Evolutionary conservation across 2,113 vertebrate species (phyloP), one percentile per base, ranked within the genome.

Genomic region (Megalops atlanticus): DNA sequence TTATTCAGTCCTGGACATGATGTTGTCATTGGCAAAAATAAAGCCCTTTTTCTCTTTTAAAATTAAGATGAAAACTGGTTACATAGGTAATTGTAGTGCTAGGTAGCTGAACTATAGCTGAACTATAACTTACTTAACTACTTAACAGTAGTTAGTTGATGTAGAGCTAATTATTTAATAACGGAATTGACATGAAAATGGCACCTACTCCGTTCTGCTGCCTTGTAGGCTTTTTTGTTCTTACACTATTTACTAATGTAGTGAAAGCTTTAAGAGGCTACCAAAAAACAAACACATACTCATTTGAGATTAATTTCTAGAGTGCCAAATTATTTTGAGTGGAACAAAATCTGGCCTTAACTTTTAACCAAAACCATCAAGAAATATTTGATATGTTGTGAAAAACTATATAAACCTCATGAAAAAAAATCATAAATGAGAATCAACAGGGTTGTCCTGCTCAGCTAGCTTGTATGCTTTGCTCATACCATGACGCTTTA

Each of bases 241-340:
- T 27, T 64, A 64, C n/a, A 64, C 58, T n/a, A 31, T 64, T 31
- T 64, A 8, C 12, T 64, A 24, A 64, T 10, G 24, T 64, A 64
- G 58, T 31, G 58, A 64, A 64, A 64, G 58, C 58, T 64, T 64
- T 64, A 64, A 64, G 58, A 64, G 58, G 58, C 58, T 64, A 64
- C 58, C 58, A 64, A 64, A 64, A 64, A 31, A 1, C n/a, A n/a
- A 64, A 64, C 11, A 64, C n/a, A 27, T 64, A 2, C n/a, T 27
- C 31, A 31, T 64, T n/a, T n/a, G n/a, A 27, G 31, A 64, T n/a
- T 31, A 58, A 58, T 58, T 58, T 58, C 58, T 31, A 64, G 58
- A 64, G 58, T 64, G 58, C n/a, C 58, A 64, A 64, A 64, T n/a
- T n/a, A 31, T 31, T n/a, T 64, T 24, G 52, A 58, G 7, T 64